Evolutionary conservation across 2,888 invertebrate species (phyloP).

Genomic region (Harpalus rufipes): DNA sequence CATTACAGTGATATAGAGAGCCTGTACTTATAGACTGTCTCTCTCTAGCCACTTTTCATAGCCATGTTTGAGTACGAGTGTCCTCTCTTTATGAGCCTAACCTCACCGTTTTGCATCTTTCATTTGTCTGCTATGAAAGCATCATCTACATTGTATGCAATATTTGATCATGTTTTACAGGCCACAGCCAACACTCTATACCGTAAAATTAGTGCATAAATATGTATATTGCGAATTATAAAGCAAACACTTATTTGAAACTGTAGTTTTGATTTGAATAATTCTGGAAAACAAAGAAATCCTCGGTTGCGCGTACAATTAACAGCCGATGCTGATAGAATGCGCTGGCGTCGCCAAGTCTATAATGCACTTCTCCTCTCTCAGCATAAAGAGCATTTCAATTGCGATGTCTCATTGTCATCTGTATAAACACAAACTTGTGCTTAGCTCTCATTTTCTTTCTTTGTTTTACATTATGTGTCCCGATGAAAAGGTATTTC

Average conservation of each 20-base stretch:
- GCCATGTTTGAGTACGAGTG: too few species aligned
- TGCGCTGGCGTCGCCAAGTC: conserved; percentile 12
- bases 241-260: background rate
- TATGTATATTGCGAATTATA: too few species aligned
- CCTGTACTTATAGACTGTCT: too few species aligned
- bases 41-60: too few species aligned
- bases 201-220: too few species aligned
- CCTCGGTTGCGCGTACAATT: conserved; percentile 19
- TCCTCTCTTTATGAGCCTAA: too few species aligned
- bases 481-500: conserved; percentile 15
- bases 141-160: too few species aligned
- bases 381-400: conserved; percentile 33
- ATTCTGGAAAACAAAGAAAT: conserved; percentile 24
- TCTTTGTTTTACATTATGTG: conserved; percentile 29
- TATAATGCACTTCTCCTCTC: conserved; percentile 31
- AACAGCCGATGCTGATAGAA: conserved; percentile 31
- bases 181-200: too few species aligned
- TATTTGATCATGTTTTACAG: too few species aligned
- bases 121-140: too few species aligned
- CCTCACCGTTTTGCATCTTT: too few species aligned
- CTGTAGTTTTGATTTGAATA: background rate
- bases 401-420: conserved; percentile 42
- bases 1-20: too few species aligned
- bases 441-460: conserved; percentile 21
- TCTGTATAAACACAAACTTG: conserved; percentile 41